Percentiles rank a stretch among this genome's conserved stretches.
phyloP scores from a whole-genome alignment of 1,140 invertebrate genomes.

The Conus ventricosus region DNA sequence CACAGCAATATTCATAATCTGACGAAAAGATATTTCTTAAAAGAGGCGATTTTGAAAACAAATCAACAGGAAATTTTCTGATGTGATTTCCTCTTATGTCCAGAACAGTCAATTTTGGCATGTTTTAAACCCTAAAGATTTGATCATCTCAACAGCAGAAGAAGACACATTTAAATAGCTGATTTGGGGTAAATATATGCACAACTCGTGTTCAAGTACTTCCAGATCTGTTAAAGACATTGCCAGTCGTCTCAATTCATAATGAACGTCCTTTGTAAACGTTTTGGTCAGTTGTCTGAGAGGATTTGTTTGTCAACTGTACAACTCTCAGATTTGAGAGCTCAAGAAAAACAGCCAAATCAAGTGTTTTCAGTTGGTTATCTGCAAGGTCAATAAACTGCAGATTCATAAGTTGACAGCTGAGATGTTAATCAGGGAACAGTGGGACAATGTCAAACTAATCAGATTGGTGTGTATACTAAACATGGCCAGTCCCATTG shows the following conservation, averaged over 20 bases:
- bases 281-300: neutral
- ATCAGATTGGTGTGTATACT: neutral
- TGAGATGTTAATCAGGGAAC: neutral
- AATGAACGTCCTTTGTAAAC: neutral
- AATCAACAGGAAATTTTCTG: neutral
- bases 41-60: neutral
- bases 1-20: constrained; percentile 46
- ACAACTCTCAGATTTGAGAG: constrained; percentile 23
- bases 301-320: constrained; percentile 29
- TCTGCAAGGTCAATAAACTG: constrained; percentile 21
- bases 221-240: neutral
- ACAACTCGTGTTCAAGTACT: neutral
- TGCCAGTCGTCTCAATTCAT: neutral
- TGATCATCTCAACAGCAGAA: neutral
- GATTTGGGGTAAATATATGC: constrained; percentile 9
- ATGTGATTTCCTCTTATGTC: neutral
- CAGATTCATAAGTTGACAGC: neutral
- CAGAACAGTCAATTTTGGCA: neutral
- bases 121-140: neutral
- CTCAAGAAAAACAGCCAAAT: neutral
- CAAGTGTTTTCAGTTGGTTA: constrained; percentile 14
- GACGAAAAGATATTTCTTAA: constrained; percentile 38
- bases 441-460: neutral
- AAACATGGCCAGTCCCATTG: neutral
- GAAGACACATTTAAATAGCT: neutral